These are phyloP conservation scores for Anableps anableps DNA, from an alignment of 2,797 vertebrate genomes.

Conservation along the genomic window DNA sequence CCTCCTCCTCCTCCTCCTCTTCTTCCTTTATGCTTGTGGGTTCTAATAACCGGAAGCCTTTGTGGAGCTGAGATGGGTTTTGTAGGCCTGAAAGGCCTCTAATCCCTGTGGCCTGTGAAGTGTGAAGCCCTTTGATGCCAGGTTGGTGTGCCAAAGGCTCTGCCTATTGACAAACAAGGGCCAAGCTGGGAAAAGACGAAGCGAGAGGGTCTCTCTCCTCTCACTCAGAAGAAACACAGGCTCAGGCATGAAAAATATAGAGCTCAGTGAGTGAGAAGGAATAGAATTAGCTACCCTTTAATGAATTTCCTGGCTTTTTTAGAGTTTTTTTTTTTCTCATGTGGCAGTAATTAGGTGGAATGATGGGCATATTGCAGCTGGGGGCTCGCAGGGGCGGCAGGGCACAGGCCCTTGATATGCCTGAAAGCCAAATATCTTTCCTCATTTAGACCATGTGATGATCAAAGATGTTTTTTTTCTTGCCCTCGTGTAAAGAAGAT, in stretches of 20 bases:
- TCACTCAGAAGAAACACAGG: slow-evolving; percentile 64
- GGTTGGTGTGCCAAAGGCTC: slow-evolving; percentile 80
- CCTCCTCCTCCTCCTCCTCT: slow-evolving; percentile 69
- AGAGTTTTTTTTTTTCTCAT: slow-evolving; percentile 61
- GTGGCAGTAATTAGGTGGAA: slow-evolving; percentile 79
- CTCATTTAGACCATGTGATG: slow-evolving; percentile 82
- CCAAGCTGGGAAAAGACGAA: slow-evolving; percentile 74
- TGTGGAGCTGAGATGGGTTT: slow-evolving; percentile 83
- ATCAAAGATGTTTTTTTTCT: slow-evolving; percentile 79
- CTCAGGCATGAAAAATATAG: slow-evolving; percentile 79
- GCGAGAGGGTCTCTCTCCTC: slow-evolving; percentile 62
- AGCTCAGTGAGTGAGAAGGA: slow-evolving; percentile 77
- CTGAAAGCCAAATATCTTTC: slow-evolving; percentile 76
- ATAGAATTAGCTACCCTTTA: slow-evolving; percentile 81
- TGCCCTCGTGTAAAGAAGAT: slow-evolving; percentile 77
- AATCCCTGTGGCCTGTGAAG: slow-evolving; percentile 87
- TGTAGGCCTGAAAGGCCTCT: slow-evolving; percentile 83
- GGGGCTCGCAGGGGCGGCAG: slow-evolving; percentile 70
- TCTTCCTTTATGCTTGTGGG: slow-evolving; percentile 74
- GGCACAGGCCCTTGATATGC: slow-evolving; percentile 73
- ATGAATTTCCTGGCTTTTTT: slow-evolving; percentile 80
- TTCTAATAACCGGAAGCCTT: slow-evolving; percentile 84
- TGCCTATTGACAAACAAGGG: slow-evolving; percentile 85
- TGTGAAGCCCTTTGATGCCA: slow-evolving; percentile 88
- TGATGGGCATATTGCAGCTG: slow-evolving; percentile 78